Evolutionary conservation across 37 sponge, comb jelly and placozoan species (phyloP).

Genomic region (Hexactinellida sp.): DNA sequence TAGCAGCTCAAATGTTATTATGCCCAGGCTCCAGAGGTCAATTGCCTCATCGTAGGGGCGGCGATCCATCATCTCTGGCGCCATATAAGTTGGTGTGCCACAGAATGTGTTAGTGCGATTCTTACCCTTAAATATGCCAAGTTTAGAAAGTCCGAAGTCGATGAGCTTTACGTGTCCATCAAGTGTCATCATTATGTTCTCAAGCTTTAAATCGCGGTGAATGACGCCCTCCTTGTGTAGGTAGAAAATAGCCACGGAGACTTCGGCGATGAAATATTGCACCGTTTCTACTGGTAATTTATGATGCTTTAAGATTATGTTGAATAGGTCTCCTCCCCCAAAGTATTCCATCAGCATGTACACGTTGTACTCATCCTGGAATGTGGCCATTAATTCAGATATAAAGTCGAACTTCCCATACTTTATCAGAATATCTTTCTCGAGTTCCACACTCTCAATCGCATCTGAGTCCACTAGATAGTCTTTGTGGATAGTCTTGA

Average conservation of each 20-base stretch:
- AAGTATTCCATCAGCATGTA: not conserved
- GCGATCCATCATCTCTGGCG: slow-evolving; percentile 35
- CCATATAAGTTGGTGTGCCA: slow-evolving; percentile 49
- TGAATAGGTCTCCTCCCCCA: not conserved
- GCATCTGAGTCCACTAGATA: not conserved
- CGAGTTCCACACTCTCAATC: not conserved
- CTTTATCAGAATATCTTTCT: not conserved
- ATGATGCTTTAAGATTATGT: not conserved
- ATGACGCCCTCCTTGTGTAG: slow-evolving; percentile 33
- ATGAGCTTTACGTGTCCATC: slow-evolving; percentile 48
- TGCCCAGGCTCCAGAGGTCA: not conserved
- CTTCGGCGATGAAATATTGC: slow-evolving; percentile 36
- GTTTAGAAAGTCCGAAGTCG: slow-evolving; percentile 49
- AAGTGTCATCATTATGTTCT: slow-evolving; percentile 40
- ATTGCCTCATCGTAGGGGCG: not conserved
- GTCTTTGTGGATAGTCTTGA: not conserved
- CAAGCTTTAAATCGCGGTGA: slow-evolving; percentile 44
- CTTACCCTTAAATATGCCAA: slow-evolving; percentile 23
- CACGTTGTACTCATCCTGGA: not conserved
- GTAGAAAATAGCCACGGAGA: slow-evolving; percentile 31
- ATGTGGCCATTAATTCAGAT: not conserved
- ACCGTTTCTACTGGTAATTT: not conserved
- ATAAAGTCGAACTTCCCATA: not conserved
- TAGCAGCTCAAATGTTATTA: slow-evolving; percentile 3
- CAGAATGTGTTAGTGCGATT: slow-evolving; percentile 33